Evolutionary conservation across 2,113 vertebrate genomes (phyloP), one percentile per base, ranked within the genome.

Genomic region (Chloropsis hardwickii): DNA sequence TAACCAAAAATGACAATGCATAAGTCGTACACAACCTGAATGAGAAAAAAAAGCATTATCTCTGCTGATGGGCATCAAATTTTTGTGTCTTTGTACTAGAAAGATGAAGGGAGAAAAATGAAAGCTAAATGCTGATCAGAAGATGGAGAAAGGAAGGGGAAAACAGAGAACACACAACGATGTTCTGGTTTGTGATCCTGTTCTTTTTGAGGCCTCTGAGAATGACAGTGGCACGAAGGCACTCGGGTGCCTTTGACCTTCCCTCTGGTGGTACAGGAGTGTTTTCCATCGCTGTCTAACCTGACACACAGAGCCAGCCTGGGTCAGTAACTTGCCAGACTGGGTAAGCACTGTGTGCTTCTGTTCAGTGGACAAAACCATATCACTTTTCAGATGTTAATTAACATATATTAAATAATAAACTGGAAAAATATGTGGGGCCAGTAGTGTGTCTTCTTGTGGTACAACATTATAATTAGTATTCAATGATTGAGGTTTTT

Each of bases 331-430:
- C 57, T 39, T 47, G 24, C 33, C 65, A 64, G 39, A 28, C 9
- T 54, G 22, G 47, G 25, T 40, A 79, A 89, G 79, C 37, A 80
- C 50, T 21, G 61, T 76, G 87, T 70, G 23, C 90, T 84, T 78
- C 61, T 71, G 33, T 24, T 87, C 1, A 0, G 16, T 44, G 53
- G 53, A 86, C 48, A 58, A 95, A 95, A 86, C 40, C 58, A 53
- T 82, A 72, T 51, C 67, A 23, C 62, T 83, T 88, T 20, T 53
- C 37, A 83, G 62, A 72, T 58, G 11, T 79, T 79, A 86, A 87
- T 92, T 84, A 78, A 94, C 45, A 81, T 72, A 76, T 14, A 72
- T 82, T 57, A 80, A 86, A 69, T 93, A 81, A 91, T 82, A 37
- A 79, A 60, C 37, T 60, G 48, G 65, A 67, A 37, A 67, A 80